These are phyloP conservation scores for Spinus olivaceus DNA, from an alignment of 2,797 vertebrate genomes.

Conservation along the genomic window DNA sequence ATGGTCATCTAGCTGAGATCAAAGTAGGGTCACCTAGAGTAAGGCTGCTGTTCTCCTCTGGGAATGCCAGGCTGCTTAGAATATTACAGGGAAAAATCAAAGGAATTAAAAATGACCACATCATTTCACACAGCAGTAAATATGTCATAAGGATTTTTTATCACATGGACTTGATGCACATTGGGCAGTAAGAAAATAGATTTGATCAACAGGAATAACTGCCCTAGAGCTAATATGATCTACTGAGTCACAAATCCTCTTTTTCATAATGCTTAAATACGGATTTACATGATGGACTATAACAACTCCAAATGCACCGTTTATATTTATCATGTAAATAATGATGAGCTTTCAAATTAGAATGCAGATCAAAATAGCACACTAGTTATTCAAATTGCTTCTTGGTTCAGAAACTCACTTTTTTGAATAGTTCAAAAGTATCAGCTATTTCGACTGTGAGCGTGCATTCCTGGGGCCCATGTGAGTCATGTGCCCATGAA, in stretches of 20 bases:
- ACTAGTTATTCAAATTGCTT: constrained; percentile 32
- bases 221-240: constrained; percentile 43
- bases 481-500: not conserved
- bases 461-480: not conserved
- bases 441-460: not conserved
- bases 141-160: constrained; percentile 50
- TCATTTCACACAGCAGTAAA: constrained; percentile 52
- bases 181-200: constrained; percentile 40
- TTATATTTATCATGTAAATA: constrained; percentile 62
- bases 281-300: constrained; percentile 56
- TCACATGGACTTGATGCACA: not conserved
- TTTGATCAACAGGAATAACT: constrained; percentile 48
- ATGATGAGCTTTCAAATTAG: constrained; percentile 55
- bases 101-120: constrained; percentile 43
- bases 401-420: constrained; percentile 48
- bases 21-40: not conserved
- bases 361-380: constrained; percentile 40
- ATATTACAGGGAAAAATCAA: not conserved
- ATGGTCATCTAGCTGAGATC: not conserved
- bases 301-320: constrained; percentile 44
- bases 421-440: constrained; percentile 6
- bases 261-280: constrained; percentile 53
- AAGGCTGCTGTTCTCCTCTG: not conserved
- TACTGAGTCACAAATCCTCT: constrained; percentile 61
- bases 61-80: not conserved